Evolutionary conservation across 2,888 invertebrate genomes (phyloP), one percentile per base, ranked within the genome.

Genomic region (Clusia tigrina): DNA sequence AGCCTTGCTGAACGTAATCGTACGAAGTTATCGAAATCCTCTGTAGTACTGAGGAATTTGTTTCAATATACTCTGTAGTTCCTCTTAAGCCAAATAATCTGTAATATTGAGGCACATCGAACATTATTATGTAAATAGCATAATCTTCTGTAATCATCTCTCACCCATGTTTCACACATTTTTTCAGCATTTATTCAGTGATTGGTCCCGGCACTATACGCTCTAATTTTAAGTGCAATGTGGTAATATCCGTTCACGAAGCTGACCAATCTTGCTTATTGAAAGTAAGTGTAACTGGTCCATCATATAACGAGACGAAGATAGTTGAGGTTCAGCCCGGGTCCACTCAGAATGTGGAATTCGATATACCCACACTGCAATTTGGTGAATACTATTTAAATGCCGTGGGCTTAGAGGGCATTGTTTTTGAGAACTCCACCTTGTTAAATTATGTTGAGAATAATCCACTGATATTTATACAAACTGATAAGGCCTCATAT

Each of bases 401-500:
- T 15, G 80, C 78, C 1, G 69, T 66, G 12, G 93, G 94, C 12
- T 84, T 88, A 24, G 88, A 90, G 3, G 94, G 93, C 2, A 85
- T 92, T 18, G 86, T 87, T 64, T 95, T 95, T 81, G 85, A 87
- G 52, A 89, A 92, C 67, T 87, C 90, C n/a, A 91, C 90, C 1
- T 86, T 87, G 9, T 81, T 96, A 56, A 86, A 88, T 52, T 93
- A 90, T 83, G 88, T 91, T 48, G 88, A 89, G 66, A 91, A 95
- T 77, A 69, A 70, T 38, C 67, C 72, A 3, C 92, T 93, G 12
- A 88, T 95, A 15, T 93, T 95, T 76, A 89, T 96, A 67, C 96
- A 97, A 82, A 95, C 95, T 0, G 96, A 97, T 84, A 93, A 94
- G 83, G 90, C 94, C 10, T 90, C 95, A 67, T 97, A 96, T 83